These are phyloP conservation scores for Aphidoletes aphidimyza DNA, from an alignment of 2,888 invertebrate species.

Conservation along the genomic window DNA sequence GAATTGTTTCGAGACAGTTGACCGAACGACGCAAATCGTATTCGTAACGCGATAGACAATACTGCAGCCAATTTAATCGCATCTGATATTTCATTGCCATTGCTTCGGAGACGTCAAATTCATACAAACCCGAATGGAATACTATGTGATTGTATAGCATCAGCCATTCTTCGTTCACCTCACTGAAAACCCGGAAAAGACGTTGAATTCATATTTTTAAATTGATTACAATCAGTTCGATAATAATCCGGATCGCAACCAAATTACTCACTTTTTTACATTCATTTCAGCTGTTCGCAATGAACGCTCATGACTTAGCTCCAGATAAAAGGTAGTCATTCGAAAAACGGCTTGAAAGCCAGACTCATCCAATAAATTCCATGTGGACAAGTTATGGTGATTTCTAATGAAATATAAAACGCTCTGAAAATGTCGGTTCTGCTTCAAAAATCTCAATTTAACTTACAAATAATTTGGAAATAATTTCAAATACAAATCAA, in stretches of 20 bases:
- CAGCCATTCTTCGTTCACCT: conserved; percentile 59
- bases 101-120: conserved; percentile 64
- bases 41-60: conserved; percentile 69
- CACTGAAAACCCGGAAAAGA: conserved; percentile 56
- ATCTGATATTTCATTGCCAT: conserved; percentile 67
- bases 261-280: conserved; percentile 40
- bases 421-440: background rate
- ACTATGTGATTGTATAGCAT: conserved; percentile 58
- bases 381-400: conserved; percentile 60
- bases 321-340: conserved; percentile 61
- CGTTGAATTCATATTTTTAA: background rate
- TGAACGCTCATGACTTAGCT: conserved; percentile 59
- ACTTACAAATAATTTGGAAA: conserved; percentile 61
- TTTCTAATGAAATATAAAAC: conserved; percentile 57
- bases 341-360: conserved; percentile 60
- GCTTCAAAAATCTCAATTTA: background rate
- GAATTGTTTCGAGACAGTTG: conserved; percentile 66
- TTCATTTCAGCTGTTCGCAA: background rate
- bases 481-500: conserved; percentile 60
- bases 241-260: too few species aligned
- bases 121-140: conserved; percentile 59
- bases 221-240: too few species aligned
- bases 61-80: conserved; percentile 70
- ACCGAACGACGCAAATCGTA: conserved; percentile 69
- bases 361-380: conserved; percentile 60